Conservation (phyloP, 1,140 invertebrate species). For the Brachionus rotundiformis region DNA sequence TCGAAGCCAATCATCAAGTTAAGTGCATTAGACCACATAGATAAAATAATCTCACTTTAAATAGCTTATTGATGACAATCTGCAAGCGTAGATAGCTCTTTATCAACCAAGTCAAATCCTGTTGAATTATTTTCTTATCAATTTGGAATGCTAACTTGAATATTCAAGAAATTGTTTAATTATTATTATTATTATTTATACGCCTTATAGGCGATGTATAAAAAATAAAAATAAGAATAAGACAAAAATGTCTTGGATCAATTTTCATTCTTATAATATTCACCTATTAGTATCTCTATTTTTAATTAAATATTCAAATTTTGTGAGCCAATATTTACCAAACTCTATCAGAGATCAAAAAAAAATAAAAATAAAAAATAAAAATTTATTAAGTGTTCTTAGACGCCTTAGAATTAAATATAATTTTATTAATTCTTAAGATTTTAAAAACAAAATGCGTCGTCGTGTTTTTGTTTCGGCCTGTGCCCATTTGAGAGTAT, state of each 20-base stretch:
- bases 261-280: neutral
- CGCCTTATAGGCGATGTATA: too few relatives aligned
- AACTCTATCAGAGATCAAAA: neutral
- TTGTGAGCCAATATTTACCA: neutral
- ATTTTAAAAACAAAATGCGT: neutral
- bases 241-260: too few relatives aligned
- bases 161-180: neutral
- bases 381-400: conserved; percentile 4
- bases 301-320: conserved; percentile 13
- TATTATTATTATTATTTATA: too few relatives aligned
- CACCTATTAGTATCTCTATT: neutral
- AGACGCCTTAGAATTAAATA: neutral
- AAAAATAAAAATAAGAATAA: too few relatives aligned
- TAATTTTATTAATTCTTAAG: neutral
- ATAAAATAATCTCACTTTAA: neutral
- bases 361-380: neutral
- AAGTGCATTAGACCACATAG: neutral
- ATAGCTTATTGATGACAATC: neutral
- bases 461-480: neutral
- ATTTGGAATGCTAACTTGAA: neutral
- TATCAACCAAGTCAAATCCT: neutral
- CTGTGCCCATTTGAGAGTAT: conserved; percentile 3
- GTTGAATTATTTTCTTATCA: neutral
- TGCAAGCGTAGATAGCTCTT: neutral
- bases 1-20: neutral